Evolutionary conservation across 2,113 vertebrate genomes (phyloP).

Genomic region (Lophotis ruficrista): DNA sequence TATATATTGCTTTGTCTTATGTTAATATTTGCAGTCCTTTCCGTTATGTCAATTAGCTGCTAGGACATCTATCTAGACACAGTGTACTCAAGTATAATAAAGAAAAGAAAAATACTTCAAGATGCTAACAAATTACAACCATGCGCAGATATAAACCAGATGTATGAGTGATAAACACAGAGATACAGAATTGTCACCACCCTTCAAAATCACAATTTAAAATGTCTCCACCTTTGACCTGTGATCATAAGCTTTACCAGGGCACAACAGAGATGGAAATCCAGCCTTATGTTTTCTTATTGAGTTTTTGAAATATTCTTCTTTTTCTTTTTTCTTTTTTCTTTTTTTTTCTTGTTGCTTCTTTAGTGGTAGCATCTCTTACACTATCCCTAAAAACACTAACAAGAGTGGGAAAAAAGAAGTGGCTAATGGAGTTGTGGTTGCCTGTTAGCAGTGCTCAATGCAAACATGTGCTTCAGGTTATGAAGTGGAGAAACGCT

Average conservation of each 20-base stretch:
- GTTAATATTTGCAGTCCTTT: constrained; percentile 60
- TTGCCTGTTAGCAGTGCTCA: background rate
- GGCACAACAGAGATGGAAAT: background rate
- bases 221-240: constrained; percentile 44
- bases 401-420: background rate
- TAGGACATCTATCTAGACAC: constrained; percentile 24
- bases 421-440: background rate
- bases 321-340: background rate
- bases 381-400: background rate
- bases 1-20: constrained; percentile 45
- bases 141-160: constrained; percentile 57
- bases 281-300: background rate
- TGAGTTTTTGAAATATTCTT: background rate
- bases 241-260: background rate
- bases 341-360: background rate
- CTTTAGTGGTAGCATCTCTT: background rate
- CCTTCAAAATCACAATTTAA: constrained; percentile 56
- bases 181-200: constrained; percentile 65
- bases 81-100: constrained; percentile 36
- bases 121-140: constrained; percentile 62
- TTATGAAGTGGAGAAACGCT: constrained; percentile 31
- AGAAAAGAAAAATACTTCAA: constrained; percentile 69
- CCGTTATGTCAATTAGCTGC: constrained; percentile 48
- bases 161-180: constrained; percentile 63
- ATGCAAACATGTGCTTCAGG: constrained; percentile 24